Conservation (phyloP, 1,140 invertebrate genomes). For the Magallana ariakensis region DNA sequence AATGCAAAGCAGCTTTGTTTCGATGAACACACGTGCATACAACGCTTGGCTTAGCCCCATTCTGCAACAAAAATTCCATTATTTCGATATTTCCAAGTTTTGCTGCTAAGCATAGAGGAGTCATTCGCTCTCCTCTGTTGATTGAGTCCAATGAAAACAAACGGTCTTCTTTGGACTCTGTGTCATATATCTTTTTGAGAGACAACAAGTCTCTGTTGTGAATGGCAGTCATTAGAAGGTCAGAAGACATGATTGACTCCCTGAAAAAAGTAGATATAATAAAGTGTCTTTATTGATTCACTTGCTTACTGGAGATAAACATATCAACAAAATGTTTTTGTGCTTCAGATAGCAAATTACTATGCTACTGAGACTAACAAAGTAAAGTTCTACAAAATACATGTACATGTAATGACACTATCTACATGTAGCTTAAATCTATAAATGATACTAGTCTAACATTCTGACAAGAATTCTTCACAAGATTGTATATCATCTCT, state of each 20-base stretch:
- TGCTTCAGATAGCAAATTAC: no score
- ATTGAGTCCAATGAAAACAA: slow-evolving; percentile 22
- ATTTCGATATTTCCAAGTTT: neutral
- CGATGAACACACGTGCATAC: neutral
- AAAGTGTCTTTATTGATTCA: no score
- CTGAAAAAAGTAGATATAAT: no score
- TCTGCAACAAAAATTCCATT: neutral
- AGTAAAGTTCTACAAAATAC: no score
- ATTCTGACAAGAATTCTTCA: no score
- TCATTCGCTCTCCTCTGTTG: slow-evolving; percentile 16
- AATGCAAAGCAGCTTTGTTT: slow-evolving; percentile 43
- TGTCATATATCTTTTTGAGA: neutral
- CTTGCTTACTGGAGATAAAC: no score
- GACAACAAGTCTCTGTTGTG: slow-evolving; percentile 22
- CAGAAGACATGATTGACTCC: neutral
- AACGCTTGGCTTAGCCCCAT: neutral
- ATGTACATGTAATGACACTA: no score
- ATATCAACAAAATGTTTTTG: no score
- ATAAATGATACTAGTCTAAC: no score
- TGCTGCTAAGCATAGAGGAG: slow-evolving; percentile 11
- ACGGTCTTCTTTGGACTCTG: neutral
- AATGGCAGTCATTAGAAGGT: neutral
- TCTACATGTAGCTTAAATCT: no score
- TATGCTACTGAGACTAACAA: no score
- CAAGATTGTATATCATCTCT: no score